Percentiles rank a stretch among this genome's conserved stretches.
Conservation (phyloP, 1,140 invertebrate species). For the Neodiprion lecontei region DNA sequence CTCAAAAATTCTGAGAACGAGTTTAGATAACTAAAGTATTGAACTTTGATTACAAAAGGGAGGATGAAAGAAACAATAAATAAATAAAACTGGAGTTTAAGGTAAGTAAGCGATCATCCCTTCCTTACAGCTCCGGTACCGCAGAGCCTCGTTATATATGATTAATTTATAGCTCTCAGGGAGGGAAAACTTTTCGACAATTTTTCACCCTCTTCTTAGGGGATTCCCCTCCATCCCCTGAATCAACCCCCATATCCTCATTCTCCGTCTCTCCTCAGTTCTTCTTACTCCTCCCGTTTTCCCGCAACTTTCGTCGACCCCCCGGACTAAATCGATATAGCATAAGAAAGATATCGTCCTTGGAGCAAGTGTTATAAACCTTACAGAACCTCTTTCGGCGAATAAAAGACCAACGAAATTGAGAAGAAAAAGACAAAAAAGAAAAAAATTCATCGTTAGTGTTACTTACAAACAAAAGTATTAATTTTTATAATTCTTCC, state of each 20-base stretch:
- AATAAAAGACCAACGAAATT: too few species aligned
- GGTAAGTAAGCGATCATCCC: background rate
- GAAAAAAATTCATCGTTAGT: too few species aligned
- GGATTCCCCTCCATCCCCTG: background rate
- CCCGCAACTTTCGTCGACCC: background rate
- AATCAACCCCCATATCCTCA: background rate
- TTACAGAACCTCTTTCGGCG: background rate
- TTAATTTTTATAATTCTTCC: background rate
- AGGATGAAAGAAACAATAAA: background rate
- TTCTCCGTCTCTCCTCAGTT: background rate
- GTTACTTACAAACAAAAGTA: too few species aligned
- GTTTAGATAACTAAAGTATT: too few species aligned
- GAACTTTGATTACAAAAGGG: too few species aligned
- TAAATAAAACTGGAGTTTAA: too few species aligned
- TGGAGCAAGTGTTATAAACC: background rate
- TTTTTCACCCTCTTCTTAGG: background rate
- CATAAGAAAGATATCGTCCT: background rate
- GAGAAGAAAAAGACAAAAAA: too few species aligned
- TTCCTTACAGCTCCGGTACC: background rate
- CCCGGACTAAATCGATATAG: background rate
- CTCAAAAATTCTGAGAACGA: too few species aligned
- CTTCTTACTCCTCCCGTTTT: background rate
- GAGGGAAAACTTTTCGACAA: background rate
- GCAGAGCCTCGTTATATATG: background rate
- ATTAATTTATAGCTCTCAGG: background rate